Base-by-base conservation (phyloP, 2,797 vertebrate species). In the Clarias pachynema region DNA sequence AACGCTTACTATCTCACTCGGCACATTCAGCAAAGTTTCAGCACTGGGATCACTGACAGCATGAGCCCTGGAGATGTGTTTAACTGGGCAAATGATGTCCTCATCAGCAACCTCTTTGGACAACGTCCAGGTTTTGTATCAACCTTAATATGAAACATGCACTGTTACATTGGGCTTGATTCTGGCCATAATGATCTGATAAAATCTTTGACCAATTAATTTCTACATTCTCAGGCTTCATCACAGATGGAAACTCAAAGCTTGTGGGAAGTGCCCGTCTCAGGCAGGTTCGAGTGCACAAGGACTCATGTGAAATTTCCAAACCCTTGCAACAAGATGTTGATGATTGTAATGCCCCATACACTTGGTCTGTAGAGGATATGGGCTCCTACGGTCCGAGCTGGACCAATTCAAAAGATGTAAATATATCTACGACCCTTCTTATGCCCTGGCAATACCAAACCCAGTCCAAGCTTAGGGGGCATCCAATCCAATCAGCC, bases 241-340 rank as follows among this genome's bases (percentile, higher is more conserved):
- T 99, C 91, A 99, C 98, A 22, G 97, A 99, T 87, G 98, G 98
- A 89, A 99, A 98, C 87, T 97, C 97, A 86, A 98, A 97, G 91
- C 92, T 99, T 88, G 96, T 99, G 85, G 97, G 97, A 53, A 96
- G 95, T 8, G 96, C 97, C 72, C 96, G 96, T 84, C 93, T 99
- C 81, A 96, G 97, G 60, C 98, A 99, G 93, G 93, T 97, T 86
- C 96, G 98, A 91, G 96, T 98, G 70, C 95, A 86, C 87, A 94
- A 93, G 86, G 91, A 93, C 89, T 95, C 95, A 37, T 98, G 97
- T 86, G 89, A 75, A 0, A 65, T 96, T 70, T 91, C 93, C 79
- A 86, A 31, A 20, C 90, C 87, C 60, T 93, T 98, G 90, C 94
- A 91, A 79, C 78, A 5, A 0, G 86, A 93, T 9, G 80, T 90